Conservation (phyloP, 2,113 vertebrate genomes). For the Dasyornis broadbenti region DNA sequence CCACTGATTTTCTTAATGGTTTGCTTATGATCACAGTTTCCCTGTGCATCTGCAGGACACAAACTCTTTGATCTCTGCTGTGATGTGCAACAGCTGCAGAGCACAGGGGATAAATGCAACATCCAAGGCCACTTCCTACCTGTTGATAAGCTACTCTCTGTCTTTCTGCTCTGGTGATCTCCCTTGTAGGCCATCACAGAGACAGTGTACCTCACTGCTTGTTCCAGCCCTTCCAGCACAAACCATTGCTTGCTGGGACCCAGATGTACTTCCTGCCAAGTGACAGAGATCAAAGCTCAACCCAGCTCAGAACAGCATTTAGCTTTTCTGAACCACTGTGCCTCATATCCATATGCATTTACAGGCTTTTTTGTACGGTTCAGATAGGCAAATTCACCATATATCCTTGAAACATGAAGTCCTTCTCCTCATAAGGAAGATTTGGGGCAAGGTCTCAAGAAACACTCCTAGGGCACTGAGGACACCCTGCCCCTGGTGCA, state of each 20-base stretch:
- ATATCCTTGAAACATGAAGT: not conserved
- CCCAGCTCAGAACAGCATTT: not conserved
- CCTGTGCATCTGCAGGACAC: not conserved
- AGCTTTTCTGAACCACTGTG: not conserved
- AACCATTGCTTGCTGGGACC: conserved; percentile 60
- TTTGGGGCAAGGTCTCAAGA: not conserved
- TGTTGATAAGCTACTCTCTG: conserved; percentile 75
- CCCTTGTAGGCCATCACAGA: conserved; percentile 79
- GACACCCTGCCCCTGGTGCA: not conserved
- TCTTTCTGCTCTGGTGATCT: conserved; percentile 70
- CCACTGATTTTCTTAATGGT: not conserved
- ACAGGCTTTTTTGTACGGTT: not conserved
- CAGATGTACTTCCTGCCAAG: conserved; percentile 70
- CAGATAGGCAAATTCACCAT: not conserved
- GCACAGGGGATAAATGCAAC: not conserved
- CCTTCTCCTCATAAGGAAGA: not conserved
- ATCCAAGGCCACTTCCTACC: conserved; percentile 51
- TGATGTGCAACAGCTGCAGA: not conserved
- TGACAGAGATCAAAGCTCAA: not conserved
- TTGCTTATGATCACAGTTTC: not conserved
- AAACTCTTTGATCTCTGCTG: not conserved
- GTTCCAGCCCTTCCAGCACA: conserved; percentile 70
- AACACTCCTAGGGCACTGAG: not conserved
- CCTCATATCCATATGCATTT: not conserved
- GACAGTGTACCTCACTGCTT: conserved; percentile 70